Percentiles rank a stretch among this genome's conserved stretches.
Evolutionary conservation across 2,113 vertebrate species (phyloP).

Genomic region (Ibidorhyncha struthersii): DNA sequence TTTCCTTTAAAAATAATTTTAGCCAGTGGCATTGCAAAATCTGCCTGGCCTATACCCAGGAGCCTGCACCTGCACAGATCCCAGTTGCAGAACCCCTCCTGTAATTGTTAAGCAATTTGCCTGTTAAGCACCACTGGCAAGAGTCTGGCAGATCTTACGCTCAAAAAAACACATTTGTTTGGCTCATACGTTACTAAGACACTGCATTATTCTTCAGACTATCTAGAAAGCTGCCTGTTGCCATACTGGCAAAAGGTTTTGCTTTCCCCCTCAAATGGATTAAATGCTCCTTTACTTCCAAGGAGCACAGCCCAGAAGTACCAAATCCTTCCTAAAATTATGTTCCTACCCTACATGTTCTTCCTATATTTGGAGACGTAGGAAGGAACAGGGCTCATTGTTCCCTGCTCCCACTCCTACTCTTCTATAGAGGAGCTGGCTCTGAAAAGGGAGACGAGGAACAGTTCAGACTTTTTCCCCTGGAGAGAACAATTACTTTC

Average conservation of each 20-base stretch:
- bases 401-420: conserved; percentile 5
- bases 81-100: conserved; percentile 61
- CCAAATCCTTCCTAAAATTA: conserved; percentile 7
- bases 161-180: conserved; percentile 63
- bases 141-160: conserved; percentile 71
- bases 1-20: conserved; percentile 72
- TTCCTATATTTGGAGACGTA: neutral
- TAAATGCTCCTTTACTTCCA: neutral
- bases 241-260: conserved; percentile 51
- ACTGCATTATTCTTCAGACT: conserved; percentile 59
- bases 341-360: neutral
- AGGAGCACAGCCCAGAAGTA: conserved; percentile 23
- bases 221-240: conserved; percentile 71
- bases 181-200: conserved; percentile 62
- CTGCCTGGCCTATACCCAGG: conserved; percentile 72
- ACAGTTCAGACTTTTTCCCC: neutral
- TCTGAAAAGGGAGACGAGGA: neutral
- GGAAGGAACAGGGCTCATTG: neutral
- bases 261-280: conserved; percentile 36
- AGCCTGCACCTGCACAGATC: conserved; percentile 74
- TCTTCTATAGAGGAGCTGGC: neutral
- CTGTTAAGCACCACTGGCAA: conserved; percentile 75
- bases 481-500: neutral
- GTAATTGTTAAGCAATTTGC: conserved; percentile 74
- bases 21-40: conserved; percentile 75